A percentile compares a stretch with the other conserved stretches of the same genome.
These are phyloP conservation scores for Lamprotornis superbus DNA, from an alignment of 2,113 vertebrate genomes.

Conservation along the genomic window DNA sequence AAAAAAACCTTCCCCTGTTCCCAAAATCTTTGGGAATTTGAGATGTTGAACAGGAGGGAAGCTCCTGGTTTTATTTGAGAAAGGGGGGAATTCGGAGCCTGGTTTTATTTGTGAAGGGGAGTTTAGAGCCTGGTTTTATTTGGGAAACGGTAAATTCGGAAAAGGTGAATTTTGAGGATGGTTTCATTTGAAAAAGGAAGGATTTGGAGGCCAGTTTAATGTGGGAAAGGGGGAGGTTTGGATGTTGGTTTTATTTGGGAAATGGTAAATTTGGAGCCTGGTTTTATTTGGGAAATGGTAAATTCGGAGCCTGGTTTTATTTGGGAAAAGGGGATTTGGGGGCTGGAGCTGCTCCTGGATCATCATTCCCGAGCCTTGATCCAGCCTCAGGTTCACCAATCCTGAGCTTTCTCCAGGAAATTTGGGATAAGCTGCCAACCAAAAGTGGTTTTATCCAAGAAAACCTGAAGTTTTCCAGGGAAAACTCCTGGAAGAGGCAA, in stretches of 20 bases:
- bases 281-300: no score
- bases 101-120: not conserved
- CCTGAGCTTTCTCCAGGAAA: not conserved
- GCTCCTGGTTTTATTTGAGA: not conserved
- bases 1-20: not conserved
- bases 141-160: not conserved
- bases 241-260: not conserved
- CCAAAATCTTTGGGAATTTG: no score
- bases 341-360: not conserved
- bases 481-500: not conserved
- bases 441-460: not conserved
- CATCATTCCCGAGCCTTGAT: not conserved
- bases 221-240: not conserved
- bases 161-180: not conserved
- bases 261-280: no score
- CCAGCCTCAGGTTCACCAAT: accelerated
- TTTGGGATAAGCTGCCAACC: not conserved
- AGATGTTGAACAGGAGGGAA: not conserved
- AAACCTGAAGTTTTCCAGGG: not conserved
- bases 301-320: not conserved
- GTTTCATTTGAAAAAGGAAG: not conserved
- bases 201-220: not conserved
- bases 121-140: not conserved
- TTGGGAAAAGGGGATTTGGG: not conserved
- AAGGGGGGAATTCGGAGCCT: not conserved